These are phyloP conservation scores for Venusia cambrica DNA, from an alignment of 2,888 invertebrate species.

Conservation along the genomic window DNA sequence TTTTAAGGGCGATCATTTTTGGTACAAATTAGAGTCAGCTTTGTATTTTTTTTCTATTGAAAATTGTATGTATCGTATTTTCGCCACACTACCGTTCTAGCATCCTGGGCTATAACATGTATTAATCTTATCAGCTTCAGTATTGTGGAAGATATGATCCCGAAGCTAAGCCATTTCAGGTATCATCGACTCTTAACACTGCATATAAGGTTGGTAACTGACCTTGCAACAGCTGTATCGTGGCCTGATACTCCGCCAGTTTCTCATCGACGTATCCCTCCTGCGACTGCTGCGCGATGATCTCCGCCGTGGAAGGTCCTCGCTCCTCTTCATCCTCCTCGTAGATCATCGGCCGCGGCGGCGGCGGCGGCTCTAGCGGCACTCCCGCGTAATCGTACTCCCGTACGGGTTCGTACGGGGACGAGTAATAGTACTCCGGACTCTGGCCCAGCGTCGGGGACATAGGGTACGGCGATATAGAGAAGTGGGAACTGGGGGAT, in stretches of 20 bases:
- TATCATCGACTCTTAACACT: no score
- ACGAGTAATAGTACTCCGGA: slow-evolving; percentile 81
- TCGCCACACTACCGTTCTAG: no score
- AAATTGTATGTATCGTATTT: no score
- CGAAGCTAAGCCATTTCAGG: no score
- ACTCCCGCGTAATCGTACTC: slow-evolving; percentile 88
- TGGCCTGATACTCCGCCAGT: slow-evolving; percentile 95
- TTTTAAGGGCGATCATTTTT: no score
- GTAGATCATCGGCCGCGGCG: slow-evolving; percentile 83
- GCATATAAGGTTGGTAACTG: slow-evolving; percentile 48
- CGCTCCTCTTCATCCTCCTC: slow-evolving; percentile 85
- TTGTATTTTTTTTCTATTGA: no score
- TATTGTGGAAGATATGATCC: no score
- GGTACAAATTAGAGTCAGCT: no score
- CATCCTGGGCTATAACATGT: no score
- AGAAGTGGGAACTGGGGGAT: slow-evolving; percentile 74
- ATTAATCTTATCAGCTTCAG: no score
- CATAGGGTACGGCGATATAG: slow-evolving; percentile 73
- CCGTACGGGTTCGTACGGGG: slow-evolving; percentile 79
- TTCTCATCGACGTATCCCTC: slow-evolving; percentile 97
- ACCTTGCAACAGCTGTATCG: slow-evolving; percentile 95
- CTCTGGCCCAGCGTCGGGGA: slow-evolving; percentile 83
- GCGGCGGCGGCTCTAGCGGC: slow-evolving; percentile 89
- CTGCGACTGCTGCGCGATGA: slow-evolving; percentile 95
- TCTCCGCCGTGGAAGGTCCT: slow-evolving; percentile 94